Evolutionary conservation across 2,797 vertebrate genomes (phyloP).

Genomic region (Bradypodion ventrale): DNA sequence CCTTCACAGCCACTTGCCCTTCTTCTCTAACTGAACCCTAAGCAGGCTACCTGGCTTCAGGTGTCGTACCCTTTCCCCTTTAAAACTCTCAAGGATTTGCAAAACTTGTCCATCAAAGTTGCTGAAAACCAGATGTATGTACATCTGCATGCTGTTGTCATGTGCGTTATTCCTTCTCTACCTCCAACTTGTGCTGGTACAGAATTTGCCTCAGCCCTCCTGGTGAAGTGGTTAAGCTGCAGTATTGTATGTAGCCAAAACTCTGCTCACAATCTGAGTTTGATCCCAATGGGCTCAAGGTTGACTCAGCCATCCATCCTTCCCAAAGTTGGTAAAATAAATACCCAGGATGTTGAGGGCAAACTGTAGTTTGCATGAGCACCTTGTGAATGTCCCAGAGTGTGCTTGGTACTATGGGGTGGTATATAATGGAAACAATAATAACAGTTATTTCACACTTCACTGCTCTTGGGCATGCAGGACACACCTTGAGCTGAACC

Average conservation of each 20-base stretch:
- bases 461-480: not conserved
- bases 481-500: not conserved
- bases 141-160: not conserved
- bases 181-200: not conserved
- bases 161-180: not conserved
- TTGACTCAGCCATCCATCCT: too few relatives aligned
- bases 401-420: too few relatives aligned
- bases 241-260: too few relatives aligned
- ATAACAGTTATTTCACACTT: not conserved
- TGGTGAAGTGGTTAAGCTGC: too few relatives aligned
- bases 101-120: not conserved
- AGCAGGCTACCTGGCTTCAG: not conserved
- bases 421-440: too few relatives aligned
- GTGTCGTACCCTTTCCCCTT: not conserved
- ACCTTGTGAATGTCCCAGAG: too few relatives aligned
- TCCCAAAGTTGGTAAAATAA: too few relatives aligned
- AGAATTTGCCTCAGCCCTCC: conserved; percentile 12
- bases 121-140: not conserved
- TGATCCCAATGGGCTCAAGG: too few relatives aligned
- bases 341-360: too few relatives aligned
- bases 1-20: not conserved
- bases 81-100: not conserved
- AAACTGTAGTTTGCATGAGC: too few relatives aligned
- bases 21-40: not conserved
- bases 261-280: too few relatives aligned